Conservation (phyloP, 53 echinoderm and acorn worm species). For the Zoroaster sp. region DNA sequence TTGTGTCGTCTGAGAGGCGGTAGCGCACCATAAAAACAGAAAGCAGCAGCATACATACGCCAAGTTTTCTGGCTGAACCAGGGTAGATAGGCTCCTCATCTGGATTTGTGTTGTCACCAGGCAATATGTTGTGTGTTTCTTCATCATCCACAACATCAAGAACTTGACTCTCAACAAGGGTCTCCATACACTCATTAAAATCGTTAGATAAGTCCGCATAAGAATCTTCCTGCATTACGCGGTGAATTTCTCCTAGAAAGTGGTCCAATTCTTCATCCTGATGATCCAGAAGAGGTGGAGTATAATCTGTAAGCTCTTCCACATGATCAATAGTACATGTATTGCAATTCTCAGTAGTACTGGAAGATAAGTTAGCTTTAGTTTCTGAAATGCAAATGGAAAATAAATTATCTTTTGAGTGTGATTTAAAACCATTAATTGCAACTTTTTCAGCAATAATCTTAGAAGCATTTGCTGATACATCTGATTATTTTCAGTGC, state of each 20-base stretch:
- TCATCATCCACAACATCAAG: not conserved
- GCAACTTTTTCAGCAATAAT: not conserved
- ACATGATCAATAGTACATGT: not conserved
- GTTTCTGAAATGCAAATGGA: not conserved
- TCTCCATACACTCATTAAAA: not conserved
- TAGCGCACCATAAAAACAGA: constrained; percentile 48
- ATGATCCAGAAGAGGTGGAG: not conserved
- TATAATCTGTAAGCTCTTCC: not conserved
- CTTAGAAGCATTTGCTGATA: too few relatives aligned
- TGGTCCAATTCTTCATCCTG: constrained; percentile 17
- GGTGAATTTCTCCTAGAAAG: constrained; percentile 17
- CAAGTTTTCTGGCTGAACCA: constrained; percentile 26
- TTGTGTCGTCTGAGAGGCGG: constrained; percentile 53
- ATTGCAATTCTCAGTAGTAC: not conserved
- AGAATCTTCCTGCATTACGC: not conserved
- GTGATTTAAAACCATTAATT: not conserved
- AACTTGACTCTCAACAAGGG: not conserved
- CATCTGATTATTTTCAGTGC: too few relatives aligned
- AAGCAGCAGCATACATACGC: constrained; percentile 29
- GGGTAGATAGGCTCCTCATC: not conserved
- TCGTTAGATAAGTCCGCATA: constrained; percentile 32
- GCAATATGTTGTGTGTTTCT: not conserved
- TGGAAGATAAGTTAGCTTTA: not conserved
- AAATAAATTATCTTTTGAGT: not conserved
- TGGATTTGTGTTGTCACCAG: not conserved